Evolutionary conservation across 2,113 vertebrate genomes (phyloP), one percentile per base, ranked within the genome.

Genomic region (Bubo scandiacus): DNA sequence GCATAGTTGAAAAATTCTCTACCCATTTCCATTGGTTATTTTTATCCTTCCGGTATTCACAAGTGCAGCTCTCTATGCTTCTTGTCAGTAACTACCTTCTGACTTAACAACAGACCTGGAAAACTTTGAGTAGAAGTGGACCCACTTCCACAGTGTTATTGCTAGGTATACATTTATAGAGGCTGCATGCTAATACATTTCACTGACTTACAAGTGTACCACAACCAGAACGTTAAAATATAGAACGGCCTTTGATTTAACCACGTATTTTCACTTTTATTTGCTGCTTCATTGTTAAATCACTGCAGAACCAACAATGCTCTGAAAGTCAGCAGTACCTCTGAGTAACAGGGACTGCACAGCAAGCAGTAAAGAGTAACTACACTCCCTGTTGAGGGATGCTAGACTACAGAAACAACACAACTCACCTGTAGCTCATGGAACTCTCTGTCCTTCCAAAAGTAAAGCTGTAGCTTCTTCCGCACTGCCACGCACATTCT

Each of bases 361-460:
- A 26, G 38, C 49, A 36, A 67, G 29, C 18, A 84, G 15, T 13
- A 19, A 85, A 67, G 36, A 67, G 29, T 47, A 87, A 38, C 11
- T 12, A 15, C 17, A 8, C 16, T 49, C 47, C 45, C 36, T 43
- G 22, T 1, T n/a, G n/a, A 84, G 21, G 27, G 14, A 54, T 1
- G 6, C 23, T 13, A 65, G 32, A 40, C 70, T 18, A 71, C 17
- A 79, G 43, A 68, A 75, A 49, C 59, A 86, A 23, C 11, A 62
- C 10, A 71, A 63, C 85, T 75, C 78, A 95, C 90, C 98, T 99
- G 99, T 22, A 99, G 95, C 40, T 99, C 99, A 43, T 99, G 98
- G 91, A 99, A 99, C 43, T 99, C 99, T 71, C 99, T 97, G 92
- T 99, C 99, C 93, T 99, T 99, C 99, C 99, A 99, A 98, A 98